Evolutionary conservation across 2,113 vertebrate species (phyloP).

Genomic region (Rhagologus leucostigma): DNA sequence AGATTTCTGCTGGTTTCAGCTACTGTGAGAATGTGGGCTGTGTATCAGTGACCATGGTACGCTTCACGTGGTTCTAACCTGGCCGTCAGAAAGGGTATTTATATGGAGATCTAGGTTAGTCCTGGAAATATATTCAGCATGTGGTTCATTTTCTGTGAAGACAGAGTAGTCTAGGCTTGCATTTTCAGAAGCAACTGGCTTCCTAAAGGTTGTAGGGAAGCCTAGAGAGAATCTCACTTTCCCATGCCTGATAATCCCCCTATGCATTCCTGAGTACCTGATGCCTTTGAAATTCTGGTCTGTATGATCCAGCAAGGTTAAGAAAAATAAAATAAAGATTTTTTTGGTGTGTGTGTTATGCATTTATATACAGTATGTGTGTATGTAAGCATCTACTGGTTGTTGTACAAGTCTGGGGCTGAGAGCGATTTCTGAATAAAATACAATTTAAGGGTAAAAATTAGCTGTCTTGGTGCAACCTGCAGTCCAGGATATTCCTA

Average conservation of each 20-base stretch:
- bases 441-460: not conserved
- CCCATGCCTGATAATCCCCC: not conserved
- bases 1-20: not conserved
- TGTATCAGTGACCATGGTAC: not conserved
- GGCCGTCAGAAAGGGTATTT: not conserved
- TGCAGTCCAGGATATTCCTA: not conserved
- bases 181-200: not conserved
- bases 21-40: not conserved
- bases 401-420: not conserved
- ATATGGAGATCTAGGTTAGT: not conserved
- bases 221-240: not conserved
- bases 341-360: not conserved
- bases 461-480: not conserved
- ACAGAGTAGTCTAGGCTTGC: not conserved
- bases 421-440: not conserved
- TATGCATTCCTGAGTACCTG: not conserved
- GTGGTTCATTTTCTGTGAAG: not conserved
- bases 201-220: not conserved
- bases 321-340: not conserved
- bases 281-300: not conserved
- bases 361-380: not conserved
- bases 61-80: not conserved
- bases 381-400: not conserved
- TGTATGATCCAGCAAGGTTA: not conserved
- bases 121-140: not conserved